Evolutionary conservation across 2,888 invertebrate species (phyloP), one percentile per base, ranked within the genome.

Genomic region (Amphipoea oculea): DNA sequence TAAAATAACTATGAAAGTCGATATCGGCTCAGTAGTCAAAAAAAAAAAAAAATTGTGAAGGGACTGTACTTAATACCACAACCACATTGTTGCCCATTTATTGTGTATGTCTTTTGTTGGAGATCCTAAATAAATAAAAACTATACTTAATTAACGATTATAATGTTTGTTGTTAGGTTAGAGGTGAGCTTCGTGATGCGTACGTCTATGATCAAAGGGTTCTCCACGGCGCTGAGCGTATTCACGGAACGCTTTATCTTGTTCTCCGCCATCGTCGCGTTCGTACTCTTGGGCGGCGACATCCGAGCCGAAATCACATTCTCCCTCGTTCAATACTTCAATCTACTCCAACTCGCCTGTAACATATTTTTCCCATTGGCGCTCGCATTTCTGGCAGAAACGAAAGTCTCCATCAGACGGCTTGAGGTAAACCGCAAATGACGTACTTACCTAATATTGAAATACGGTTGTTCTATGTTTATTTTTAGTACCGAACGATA

Each of bases 241-340:
- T 99, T 98, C 91, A 98, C 99, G 0, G 98, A 99, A 90, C 98
- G 99, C 81, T 97, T 99, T 83, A 98, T 99, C 36, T 95, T 99
- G 23, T 99, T 98, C 92, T 97, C 98, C 69, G 98, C 99, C 2
- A 96, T 99, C 73, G 97, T 98, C 60, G 97, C 98, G 0, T 99
- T 98, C 89, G 98, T 98, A 54, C 94, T 98, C 11, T 92, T 97
- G 84, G 98, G 98, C 0, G 97, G 98, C 68, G 91, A 93, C 6
- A 95, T 96, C 85, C 94, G 97, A 92, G 97, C 98, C 0, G 98
- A 98, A 78, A 97, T 98, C 90, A 98, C 98, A 0, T 98, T 98
- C 94, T 98, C 98, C 0, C 97, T 98, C 90, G 98, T 98, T 6
- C 98, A 98, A 90, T 98, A 98, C 92, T 98, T 98, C 91, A 98